A percentile compares a stretch with the other conserved stretches of the same genome.
Conservation (phyloP, 1,140 invertebrate genomes). For the Aradophagus sp. region DNA sequence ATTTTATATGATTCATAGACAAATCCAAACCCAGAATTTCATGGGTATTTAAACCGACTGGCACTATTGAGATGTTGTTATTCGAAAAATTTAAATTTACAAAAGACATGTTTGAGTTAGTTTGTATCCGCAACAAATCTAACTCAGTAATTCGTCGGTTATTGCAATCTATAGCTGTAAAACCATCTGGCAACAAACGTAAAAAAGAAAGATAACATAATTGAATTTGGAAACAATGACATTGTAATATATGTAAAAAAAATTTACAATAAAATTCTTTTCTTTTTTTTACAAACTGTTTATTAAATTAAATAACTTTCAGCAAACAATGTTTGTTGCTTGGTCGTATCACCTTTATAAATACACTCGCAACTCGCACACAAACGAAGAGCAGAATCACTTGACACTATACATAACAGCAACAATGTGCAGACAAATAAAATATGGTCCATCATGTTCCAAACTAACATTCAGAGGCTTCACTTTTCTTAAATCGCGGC, state of each 20-base stretch:
- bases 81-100: conserved; percentile 21
- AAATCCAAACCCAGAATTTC: conserved; percentile 23
- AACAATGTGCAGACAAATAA: background rate
- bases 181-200: conserved; percentile 17
- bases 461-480: conserved; percentile 2
- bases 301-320: too few species aligned
- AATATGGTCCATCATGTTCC: conserved; percentile 21
- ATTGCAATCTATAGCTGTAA: conserved; percentile 20
- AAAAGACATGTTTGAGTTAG: conserved; percentile 7
- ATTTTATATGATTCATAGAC: conserved; percentile 20
- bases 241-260: conserved; percentile 11
- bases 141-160: conserved; percentile 5
- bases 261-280: background rate
- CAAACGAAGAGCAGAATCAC: conserved; percentile 21
- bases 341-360: conserved; percentile 37
- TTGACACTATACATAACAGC: conserved; percentile 1
- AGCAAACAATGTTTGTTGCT: too few species aligned
- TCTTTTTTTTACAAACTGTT: conserved; percentile 3
- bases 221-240: background rate
- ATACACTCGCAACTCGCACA: conserved; percentile 21
- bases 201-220: conserved; percentile 1
- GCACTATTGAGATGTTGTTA: conserved; percentile 20
- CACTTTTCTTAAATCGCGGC: background rate
- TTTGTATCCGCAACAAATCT: conserved; percentile 13
- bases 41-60: conserved; percentile 4